These are phyloP conservation scores for Gobio gobio DNA, from an alignment of 2,113 vertebrate genomes.

Conservation along the genomic window DNA sequence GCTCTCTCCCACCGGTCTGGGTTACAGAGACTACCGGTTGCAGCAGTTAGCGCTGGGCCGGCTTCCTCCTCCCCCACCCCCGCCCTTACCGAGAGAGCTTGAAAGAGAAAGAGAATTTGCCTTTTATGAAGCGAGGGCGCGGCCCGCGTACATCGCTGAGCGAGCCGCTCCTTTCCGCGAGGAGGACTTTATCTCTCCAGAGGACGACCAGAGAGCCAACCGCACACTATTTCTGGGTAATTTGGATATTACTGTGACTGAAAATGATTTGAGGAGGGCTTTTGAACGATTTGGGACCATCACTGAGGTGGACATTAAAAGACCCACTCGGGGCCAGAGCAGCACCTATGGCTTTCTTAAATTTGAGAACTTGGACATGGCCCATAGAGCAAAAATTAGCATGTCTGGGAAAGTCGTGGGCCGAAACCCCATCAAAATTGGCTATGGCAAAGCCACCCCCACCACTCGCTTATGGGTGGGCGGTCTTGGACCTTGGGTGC, in stretches of 20 bases:
- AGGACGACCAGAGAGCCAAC: constrained; percentile 95
- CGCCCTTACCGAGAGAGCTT: constrained; percentile 87
- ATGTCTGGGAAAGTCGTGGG: constrained; percentile 97
- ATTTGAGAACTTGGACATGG: constrained; percentile 98
- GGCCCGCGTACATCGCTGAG: constrained; percentile 86
- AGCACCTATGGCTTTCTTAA: constrained; percentile 97
- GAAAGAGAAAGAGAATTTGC: constrained; percentile 88
- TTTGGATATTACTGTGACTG: constrained; percentile 91
- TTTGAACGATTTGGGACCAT: constrained; percentile 97
- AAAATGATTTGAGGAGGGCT: constrained; percentile 87
- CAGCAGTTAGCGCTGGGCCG: constrained; percentile 93
- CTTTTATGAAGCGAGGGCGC: constrained; percentile 87
- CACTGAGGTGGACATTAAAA: constrained; percentile 95
- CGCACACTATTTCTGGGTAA: constrained; percentile 96
- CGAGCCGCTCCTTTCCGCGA: constrained; percentile 85
- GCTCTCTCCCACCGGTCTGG: constrained; percentile 86
- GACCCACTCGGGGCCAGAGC: constrained; percentile 87
- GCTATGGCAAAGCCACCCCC: constrained; percentile 95
- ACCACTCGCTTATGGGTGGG: constrained; percentile 96
- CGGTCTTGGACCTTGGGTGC: constrained; percentile 94
- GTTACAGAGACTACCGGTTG: constrained; percentile 91
- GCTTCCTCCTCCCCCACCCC: constrained; percentile 88
- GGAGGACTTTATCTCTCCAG: constrained; percentile 94
- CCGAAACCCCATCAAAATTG: constrained; percentile 93
- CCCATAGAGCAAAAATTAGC: constrained; percentile 93